phyloP scores from a whole-genome alignment of 2,888 invertebrate species.

The Pardosa pseudoannulata region DNA sequence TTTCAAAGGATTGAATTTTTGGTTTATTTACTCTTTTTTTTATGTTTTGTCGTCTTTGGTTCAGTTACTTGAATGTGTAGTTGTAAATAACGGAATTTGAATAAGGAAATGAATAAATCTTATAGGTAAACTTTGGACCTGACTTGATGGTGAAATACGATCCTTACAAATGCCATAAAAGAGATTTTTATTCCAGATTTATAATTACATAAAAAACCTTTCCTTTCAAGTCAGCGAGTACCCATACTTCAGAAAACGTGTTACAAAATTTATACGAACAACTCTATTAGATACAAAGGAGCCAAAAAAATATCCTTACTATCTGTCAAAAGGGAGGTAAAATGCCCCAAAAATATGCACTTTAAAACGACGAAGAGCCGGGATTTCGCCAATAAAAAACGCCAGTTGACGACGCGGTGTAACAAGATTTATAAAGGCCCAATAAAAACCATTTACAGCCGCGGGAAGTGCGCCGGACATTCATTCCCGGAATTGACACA shows the following conservation, averaged over 20 bases:
- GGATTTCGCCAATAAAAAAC: conserved; percentile 54
- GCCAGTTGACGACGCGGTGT: conserved; percentile 20
- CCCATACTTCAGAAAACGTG: neutral
- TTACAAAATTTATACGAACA: conserved; percentile 13
- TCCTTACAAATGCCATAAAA: neutral
- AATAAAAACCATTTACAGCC: conserved; percentile 63
- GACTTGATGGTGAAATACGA: no score
- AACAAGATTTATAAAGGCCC: conserved; percentile 59
- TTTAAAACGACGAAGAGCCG: conserved; percentile 16
- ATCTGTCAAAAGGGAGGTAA: conserved; percentile 2
- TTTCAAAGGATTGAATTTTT: no score
- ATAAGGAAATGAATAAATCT: no score
- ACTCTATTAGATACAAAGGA: conserved; percentile 12
- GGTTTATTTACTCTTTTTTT: no score
- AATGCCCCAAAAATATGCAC: neutral
- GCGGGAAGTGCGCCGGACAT: conserved; percentile 48
- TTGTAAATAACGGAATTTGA: no score
- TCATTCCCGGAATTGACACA: conserved; percentile 67
- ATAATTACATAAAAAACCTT: neutral
- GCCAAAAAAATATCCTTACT: neutral
- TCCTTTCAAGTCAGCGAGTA: neutral
- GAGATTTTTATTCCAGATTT: neutral
- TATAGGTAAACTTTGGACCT: no score
- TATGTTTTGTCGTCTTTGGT: no score
- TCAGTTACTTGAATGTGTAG: no score